Base-by-base conservation (phyloP, 2,888 invertebrate genomes). In the Oligia strigilis region DNA sequence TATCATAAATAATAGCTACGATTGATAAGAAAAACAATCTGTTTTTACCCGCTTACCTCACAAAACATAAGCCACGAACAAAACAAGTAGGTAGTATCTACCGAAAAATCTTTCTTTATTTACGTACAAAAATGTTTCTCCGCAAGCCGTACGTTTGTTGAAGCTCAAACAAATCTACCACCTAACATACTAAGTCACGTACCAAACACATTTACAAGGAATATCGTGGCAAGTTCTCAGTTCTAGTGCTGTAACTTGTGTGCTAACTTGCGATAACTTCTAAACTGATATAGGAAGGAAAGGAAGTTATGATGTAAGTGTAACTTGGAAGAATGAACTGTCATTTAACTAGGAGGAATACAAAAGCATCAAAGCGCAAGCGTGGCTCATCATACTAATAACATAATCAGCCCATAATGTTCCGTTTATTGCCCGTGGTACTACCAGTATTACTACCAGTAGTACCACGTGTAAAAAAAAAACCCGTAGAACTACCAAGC, bases 131-230 rank as follows among this genome's bases (percentile, higher is more conserved):
- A 72, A 87, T 72, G 75, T 70, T 75, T 70, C 19, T 55, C 5
- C 13, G 17, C 36, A 72, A 55, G n/a, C 62, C 46, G 62, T 72
- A 62, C 40, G 29, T 79, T 82, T 64, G 76, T 60, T 49, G 49
- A 74, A 83, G 52, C 55, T 72, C 36, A 40, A 81, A 29, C 17
- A 72, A 14, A 84, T 76, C 23, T 43, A 40, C 64, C 49, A 49
- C 60, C 69, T 78, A 72, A 67, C n/a, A 71, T 78, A 70, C 75
- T 72, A 60, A 82, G 89, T 85, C 87, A 88, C 89, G 88, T 88
- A 79, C 81, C 60, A 60, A 89, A 82, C 83, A 83, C 78, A 88
- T 87, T 84, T 76, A 87, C 80, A 78, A 77, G 52, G 78, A 77
- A 81, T 87, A 89, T 87, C 79, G 67, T 2, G 29, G 71, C 62